These are phyloP conservation scores for Gracilinanus agilis DNA, from an alignment of 2,113 vertebrate genomes.

Conservation along the genomic window DNA sequence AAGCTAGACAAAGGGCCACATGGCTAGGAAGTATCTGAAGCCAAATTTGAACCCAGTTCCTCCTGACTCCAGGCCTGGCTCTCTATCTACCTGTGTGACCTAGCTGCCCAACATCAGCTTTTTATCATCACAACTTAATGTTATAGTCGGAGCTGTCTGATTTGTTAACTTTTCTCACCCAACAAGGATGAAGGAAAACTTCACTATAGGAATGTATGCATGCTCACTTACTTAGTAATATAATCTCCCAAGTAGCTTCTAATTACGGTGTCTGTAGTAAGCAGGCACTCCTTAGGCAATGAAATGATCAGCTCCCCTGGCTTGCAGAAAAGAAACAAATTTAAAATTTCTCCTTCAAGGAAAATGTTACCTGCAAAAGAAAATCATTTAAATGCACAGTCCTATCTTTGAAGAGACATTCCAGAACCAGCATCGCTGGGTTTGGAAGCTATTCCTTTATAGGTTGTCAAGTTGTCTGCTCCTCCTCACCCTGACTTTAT, in stretches of 20 bases:
- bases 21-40: no score
- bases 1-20: no score
- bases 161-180: not conserved
- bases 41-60: no score
- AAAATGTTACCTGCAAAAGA: not conserved
- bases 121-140: not conserved
- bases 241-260: slow-evolving; percentile 89
- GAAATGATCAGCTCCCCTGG: slow-evolving; percentile 90
- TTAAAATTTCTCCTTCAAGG: not conserved
- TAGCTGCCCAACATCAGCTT: not conserved
- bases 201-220: not conserved
- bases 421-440: not conserved
- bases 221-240: slow-evolving; percentile 88
- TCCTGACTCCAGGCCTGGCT: no score
- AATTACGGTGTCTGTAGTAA: slow-evolving; percentile 92
- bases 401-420: not conserved
- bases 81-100: no score
- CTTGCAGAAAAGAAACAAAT: slow-evolving; percentile 78
- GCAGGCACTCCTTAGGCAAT: slow-evolving; percentile 92
- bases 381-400: not conserved
- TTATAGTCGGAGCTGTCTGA: not conserved
- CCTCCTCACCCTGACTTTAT: not conserved
- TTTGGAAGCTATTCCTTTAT: not conserved
- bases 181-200: not conserved
- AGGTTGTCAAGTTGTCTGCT: not conserved